Conservation (phyloP, 1,140 invertebrate species). For the Tetraneura akinire region DNA sequence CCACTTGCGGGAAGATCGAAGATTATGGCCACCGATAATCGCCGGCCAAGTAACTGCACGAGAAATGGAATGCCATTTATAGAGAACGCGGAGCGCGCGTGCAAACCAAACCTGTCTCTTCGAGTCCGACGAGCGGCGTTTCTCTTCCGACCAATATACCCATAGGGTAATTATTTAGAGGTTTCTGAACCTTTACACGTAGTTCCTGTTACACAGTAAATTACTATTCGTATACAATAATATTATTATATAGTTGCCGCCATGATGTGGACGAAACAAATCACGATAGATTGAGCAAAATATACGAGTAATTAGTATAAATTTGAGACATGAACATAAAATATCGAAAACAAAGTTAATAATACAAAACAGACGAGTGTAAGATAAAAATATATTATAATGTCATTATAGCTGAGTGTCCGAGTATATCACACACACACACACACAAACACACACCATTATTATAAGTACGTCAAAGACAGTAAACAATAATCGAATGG, state of each 20-base stretch:
- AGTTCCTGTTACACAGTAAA: conserved; percentile 5
- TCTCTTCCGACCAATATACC: conserved; percentile 39
- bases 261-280: neutral
- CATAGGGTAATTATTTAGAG: conserved; percentile 33
- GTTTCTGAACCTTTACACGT: conserved; percentile 34
- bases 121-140: neutral
- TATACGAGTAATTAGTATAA: too few species aligned
- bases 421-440: neutral
- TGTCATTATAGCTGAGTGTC: neutral
- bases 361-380: neutral
- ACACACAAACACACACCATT: too few species aligned
- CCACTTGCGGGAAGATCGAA: conserved; percentile 10
- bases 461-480: neutral
- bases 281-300: neutral
- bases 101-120: conserved; percentile 45
- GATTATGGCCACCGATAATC: neutral
- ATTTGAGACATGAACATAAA: too few species aligned
- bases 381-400: neutral
- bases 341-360: neutral
- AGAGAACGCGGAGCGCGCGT: conserved; percentile 8
- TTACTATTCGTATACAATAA: neutral
- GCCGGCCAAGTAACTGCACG: neutral
- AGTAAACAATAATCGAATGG: neutral
- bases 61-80: conserved; percentile 33
- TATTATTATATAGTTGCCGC: neutral